Evolutionary conservation across 2,888 invertebrate genomes (phyloP).

Genomic region (Hirtodrosophila confusa): DNA sequence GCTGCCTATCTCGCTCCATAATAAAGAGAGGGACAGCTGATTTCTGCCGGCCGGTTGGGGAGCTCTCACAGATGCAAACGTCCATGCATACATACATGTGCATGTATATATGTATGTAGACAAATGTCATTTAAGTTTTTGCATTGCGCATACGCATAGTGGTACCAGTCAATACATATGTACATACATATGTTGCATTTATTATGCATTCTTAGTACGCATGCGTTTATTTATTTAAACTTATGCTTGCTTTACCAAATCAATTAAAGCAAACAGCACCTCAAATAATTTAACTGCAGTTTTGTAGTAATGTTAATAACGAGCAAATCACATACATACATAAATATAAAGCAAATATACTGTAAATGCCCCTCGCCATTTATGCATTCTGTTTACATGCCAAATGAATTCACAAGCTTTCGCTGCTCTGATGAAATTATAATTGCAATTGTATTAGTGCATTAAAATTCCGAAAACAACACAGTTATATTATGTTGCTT

Average conservation of each 20-base stretch:
- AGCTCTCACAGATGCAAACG: conserved; percentile 12
- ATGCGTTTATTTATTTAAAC: no score
- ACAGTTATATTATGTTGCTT: conserved; percentile 30
- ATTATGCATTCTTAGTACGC: no score
- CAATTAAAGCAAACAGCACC: no score
- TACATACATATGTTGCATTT: neutral
- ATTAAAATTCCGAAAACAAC: conserved; percentile 26
- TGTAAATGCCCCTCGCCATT: no score
- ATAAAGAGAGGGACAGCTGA: conserved; percentile 13
- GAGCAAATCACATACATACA: no score
- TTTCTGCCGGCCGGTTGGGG: conserved; percentile 29
- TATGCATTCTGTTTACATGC: neutral
- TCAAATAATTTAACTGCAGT: no score
- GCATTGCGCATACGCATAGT: conserved; percentile 47
- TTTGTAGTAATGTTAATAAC: no score
- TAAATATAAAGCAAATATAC: no score
- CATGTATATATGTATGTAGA: neutral
- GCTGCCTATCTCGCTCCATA: conserved; percentile 13
- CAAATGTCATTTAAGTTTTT: neutral
- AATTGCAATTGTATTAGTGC: conserved; percentile 53
- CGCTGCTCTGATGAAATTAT: conserved; percentile 61
- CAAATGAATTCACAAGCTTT: conserved; percentile 27
- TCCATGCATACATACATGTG: neutral
- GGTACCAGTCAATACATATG: neutral
- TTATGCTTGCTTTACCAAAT: no score